Conservation (phyloP, 92 coral and sea anemone species). For the Epizoanthus rinbou region DNA sequence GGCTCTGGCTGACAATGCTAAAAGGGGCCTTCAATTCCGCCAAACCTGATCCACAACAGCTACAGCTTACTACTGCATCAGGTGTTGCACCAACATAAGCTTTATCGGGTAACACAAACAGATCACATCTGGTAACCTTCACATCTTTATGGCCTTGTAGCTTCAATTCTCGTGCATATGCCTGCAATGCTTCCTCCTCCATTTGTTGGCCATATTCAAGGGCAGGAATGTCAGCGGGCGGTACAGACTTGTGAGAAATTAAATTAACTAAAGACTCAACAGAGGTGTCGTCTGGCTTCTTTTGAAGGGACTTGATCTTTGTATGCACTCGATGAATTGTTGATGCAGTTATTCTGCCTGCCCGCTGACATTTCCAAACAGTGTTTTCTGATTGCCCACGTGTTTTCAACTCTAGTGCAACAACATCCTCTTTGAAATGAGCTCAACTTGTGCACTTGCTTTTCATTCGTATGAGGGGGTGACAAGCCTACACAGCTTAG, state of each 20-base stretch:
- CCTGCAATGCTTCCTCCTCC: slow-evolving; percentile 54
- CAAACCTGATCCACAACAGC: slow-evolving; percentile 9
- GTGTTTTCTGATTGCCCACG: slow-evolving; percentile 57
- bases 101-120: slow-evolving; percentile 21
- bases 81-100: slow-evolving; percentile 31
- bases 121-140: slow-evolving; percentile 49
- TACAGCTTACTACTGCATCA: slow-evolving; percentile 15
- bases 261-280: slow-evolving; percentile 40
- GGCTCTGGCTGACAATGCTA: slow-evolving; percentile 31
- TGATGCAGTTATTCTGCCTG: slow-evolving; percentile 70
- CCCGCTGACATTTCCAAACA: slow-evolving; percentile 53
- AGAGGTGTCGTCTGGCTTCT: slow-evolving; percentile 25
- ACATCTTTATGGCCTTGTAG: slow-evolving; percentile 45
- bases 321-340: slow-evolving; percentile 55
- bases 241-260: slow-evolving; percentile 32
- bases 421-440: slow-evolving; percentile 42
- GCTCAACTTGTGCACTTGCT: slow-evolving; percentile 44
- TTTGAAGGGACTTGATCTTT: slow-evolving; percentile 49
- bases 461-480: too few relatives aligned
- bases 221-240: slow-evolving; percentile 41
- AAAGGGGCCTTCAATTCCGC: slow-evolving; percentile 9
- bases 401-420: slow-evolving; percentile 42
- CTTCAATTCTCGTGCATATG: slow-evolving; percentile 48
- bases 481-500: too few relatives aligned
- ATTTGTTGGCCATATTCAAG: slow-evolving; percentile 52